Base-by-base conservation (phyloP, 2,888 invertebrate species). In the Lasioglossum zephyrum region DNA sequence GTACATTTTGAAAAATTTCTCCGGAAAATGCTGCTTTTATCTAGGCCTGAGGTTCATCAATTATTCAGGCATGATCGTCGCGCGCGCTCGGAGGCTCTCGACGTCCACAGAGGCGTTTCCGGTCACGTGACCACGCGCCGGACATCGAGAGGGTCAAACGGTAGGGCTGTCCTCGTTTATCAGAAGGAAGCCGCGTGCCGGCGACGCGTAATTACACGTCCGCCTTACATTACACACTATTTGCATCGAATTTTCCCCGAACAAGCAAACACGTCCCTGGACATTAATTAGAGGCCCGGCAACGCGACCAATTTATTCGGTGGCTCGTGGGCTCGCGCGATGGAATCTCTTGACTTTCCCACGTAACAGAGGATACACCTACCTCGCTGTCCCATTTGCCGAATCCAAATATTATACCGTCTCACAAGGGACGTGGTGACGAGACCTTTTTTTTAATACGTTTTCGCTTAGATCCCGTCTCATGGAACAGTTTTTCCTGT, bases 81-180 rank as follows among this genome's bases (percentile, higher is more conserved):
- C 85, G 76, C 85, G 87, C 73, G 79, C 31, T 49, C 16, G 26
- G 78, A 73, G 41, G 69, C 9, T 79, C 77, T 57, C 49, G 77
- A 76, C 73, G 81, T 66, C 72, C 75, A 22, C 39, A 57, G 49
- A 63, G 72, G n/a, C 79, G 81, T 70, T 91, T 91, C 90, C 90
- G 90, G 89, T 88, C 90, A 82, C 91, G 90, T 89, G 90, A 82
- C 69, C 66, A 53, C 89, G 74, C 26, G 41, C 16, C 31, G 26
- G 8, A 22, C 74, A 57, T 22, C 53, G 60, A 82, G 73, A 85
- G 86, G 86, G 86, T 86, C 82, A 78, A 84, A 73, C 76, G 81
- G 31, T 73, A 73, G 69, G 84, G 60, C 49, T 26, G 73, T 60
- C 72, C 77, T 77, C 83, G 75, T 86, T 86, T 84, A 86, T 87